Evolutionary conservation across 2,888 invertebrate genomes (phyloP).

Genomic region (Linyphia triangularis): DNA sequence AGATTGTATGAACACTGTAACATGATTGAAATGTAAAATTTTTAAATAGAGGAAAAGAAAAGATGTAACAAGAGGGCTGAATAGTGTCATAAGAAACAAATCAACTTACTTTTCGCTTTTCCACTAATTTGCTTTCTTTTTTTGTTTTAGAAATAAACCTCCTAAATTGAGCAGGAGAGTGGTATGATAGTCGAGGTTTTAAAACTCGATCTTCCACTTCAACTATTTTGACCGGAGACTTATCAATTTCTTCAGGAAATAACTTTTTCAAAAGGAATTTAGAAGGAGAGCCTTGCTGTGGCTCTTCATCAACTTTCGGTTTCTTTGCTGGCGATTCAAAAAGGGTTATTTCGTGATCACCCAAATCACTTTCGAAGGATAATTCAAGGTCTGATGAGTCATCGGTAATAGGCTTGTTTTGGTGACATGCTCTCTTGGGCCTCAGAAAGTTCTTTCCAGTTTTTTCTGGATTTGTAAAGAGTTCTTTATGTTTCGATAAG

Average conservation of each 20-base stretch:
- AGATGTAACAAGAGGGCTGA: too few relatives aligned
- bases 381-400: background rate
- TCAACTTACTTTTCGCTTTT: background rate
- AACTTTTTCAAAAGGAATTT: background rate
- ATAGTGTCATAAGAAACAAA: background rate
- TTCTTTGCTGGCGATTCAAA: slow-evolving; percentile 19
- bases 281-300: background rate
- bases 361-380: background rate
- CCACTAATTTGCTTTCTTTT: background rate
- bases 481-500: too few relatives aligned
- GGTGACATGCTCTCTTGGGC: background rate
- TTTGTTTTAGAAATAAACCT: background rate
- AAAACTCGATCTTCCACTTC: background rate
- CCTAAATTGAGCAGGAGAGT: background rate
- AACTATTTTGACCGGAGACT: background rate
- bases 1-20: too few relatives aligned
- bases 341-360: background rate
- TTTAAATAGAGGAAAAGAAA: too few relatives aligned
- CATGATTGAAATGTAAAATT: too few relatives aligned
- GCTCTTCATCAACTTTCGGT: background rate
- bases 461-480: background rate
- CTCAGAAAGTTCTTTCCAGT: background rate
- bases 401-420: background rate
- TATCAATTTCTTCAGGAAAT: background rate
- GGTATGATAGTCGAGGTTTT: slow-evolving; percentile 11